phyloP scores from a whole-genome alignment of 2,113 vertebrate genomes.

The Strigops habroptila region DNA sequence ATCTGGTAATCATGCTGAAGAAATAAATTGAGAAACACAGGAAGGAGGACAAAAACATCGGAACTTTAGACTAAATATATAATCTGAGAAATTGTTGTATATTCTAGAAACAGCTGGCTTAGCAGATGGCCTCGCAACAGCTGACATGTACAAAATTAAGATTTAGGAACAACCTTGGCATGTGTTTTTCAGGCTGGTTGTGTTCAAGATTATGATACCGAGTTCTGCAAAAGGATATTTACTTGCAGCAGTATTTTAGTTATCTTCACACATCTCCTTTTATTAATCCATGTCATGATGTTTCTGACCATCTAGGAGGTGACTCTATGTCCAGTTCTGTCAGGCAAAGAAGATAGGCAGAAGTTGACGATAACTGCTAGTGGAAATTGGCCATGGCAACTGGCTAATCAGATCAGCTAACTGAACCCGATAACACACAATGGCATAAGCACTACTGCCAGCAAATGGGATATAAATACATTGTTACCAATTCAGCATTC shows the following conservation, averaged over 20 bases:
- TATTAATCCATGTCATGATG: background rate
- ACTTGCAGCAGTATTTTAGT: background rate
- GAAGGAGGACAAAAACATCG: background rate
- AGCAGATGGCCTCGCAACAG: conserved; percentile 32
- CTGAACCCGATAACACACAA: background rate
- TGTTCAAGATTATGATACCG: background rate
- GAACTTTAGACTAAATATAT: background rate
- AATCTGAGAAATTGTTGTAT: background rate
- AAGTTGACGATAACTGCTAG: background rate
- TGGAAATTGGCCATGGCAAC: background rate
- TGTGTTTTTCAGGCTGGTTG: background rate
- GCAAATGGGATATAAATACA: background rate
- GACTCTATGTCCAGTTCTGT: background rate
- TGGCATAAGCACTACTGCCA: background rate
- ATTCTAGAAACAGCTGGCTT: conserved; percentile 32
- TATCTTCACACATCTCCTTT: background rate
- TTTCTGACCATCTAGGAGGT: background rate
- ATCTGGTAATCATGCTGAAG: background rate
- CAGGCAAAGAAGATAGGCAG: background rate
- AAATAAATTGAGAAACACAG: background rate
- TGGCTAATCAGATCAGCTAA: background rate
- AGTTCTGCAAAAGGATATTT: background rate
- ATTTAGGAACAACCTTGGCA: background rate
- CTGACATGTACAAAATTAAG: background rate
- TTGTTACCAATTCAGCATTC: background rate